Evolutionary conservation across 2,797 vertebrate genomes (phyloP).

Genomic region (Petrocephalus schoutedeni): DNA sequence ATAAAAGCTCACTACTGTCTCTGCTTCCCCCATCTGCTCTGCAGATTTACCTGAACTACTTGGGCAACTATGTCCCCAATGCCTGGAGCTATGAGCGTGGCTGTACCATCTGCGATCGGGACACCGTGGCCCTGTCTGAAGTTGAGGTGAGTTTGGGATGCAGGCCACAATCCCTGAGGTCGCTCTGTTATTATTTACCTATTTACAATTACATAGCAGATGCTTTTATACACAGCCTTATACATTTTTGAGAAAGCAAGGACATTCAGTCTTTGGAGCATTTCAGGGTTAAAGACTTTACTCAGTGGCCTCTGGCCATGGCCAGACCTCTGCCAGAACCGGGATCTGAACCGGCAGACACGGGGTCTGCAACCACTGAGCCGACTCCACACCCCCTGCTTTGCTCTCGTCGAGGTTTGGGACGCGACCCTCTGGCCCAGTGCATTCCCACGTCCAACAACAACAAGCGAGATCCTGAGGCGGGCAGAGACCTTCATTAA

Average conservation of each 20-base stretch:
- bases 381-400: not conserved
- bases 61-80: constrained; percentile 91
- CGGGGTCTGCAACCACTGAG: not conserved
- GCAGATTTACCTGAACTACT: constrained; percentile 89
- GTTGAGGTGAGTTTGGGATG: constrained; percentile 67
- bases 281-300: not conserved
- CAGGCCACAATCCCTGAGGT: not conserved
- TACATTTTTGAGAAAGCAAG: not conserved
- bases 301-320: not conserved
- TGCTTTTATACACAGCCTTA: not conserved
- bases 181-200: not conserved
- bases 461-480: constrained; percentile 40
- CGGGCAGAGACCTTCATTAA: constrained; percentile 45
- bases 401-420: not conserved
- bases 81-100: constrained; percentile 86
- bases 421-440: not conserved
- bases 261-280: not conserved
- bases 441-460: constrained; percentile 41
- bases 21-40: constrained; percentile 16
- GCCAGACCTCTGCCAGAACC: not conserved
- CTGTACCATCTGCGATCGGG: constrained; percentile 75
- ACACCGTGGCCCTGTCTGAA: constrained; percentile 74
- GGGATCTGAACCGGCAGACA: not conserved
- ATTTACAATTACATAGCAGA: not conserved
- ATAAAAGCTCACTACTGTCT: not conserved